These are phyloP conservation scores for Prosapia bicincta DNA, from an alignment of 2,888 invertebrate genomes.

Conservation along the genomic window DNA sequence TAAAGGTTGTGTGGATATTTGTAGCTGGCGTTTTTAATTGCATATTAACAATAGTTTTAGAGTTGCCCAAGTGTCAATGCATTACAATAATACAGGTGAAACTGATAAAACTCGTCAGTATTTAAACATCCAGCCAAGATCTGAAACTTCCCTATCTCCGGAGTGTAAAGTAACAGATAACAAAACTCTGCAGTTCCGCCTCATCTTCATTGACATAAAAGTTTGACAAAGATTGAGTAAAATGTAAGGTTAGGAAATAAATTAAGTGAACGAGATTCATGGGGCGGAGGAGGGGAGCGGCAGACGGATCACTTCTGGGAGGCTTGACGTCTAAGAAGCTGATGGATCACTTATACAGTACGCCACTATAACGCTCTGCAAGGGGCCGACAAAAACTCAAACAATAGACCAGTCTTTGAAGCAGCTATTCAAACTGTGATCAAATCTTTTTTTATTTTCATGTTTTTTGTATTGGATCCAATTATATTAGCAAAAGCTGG, in stretches of 20 bases:
- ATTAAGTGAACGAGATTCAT: not conserved
- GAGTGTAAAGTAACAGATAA: no score
- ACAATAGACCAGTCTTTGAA: not conserved
- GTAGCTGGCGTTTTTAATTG: no score
- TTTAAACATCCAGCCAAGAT: no score
- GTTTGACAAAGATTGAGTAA: not conserved
- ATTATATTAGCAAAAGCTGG: not conserved
- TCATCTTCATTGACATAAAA: not conserved
- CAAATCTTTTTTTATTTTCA: not conserved
- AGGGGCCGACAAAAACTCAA: not conserved
- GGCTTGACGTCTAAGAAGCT: not conserved
- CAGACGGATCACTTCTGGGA: constrained; percentile 2
- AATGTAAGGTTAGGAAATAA: not conserved
- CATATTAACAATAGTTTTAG: no score
- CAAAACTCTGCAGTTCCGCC: no score
- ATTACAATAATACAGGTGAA: no score
- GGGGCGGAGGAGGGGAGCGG: no score
- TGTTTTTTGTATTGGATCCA: not conserved
- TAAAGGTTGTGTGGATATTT: no score
- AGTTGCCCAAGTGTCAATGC: no score
- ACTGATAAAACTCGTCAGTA: no score
- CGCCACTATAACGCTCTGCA: not conserved
- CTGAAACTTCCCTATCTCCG: no score
- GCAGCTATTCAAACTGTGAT: not conserved
- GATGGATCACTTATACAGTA: not conserved